A percentile compares a stretch with the other conserved stretches of the same genome.
These are phyloP conservation scores for Drosophila simulans DNA, from an alignment of 1,140 invertebrate species.

Conservation along the genomic window DNA sequence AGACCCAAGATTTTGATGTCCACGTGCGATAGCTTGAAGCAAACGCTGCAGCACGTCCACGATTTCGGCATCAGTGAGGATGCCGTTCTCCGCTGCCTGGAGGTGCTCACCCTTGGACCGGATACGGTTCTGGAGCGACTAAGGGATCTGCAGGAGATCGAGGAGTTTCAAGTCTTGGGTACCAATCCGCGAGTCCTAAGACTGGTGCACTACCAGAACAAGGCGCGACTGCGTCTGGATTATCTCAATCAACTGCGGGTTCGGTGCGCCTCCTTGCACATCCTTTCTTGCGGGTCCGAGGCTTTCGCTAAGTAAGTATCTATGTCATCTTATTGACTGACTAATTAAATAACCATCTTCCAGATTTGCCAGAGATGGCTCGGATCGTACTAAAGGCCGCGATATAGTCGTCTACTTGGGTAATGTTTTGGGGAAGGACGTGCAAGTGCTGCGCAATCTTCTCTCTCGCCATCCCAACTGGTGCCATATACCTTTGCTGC, in stretches of 20 bases:
- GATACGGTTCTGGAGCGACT: conserved; percentile 85
- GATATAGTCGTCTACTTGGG: conserved; percentile 85
- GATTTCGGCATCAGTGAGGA: conserved; percentile 85
- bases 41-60: conserved; percentile 85
- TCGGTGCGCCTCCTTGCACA: conserved; percentile 86
- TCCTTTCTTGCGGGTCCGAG: conserved; percentile 85
- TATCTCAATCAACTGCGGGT: conserved; percentile 86
- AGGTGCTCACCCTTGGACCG: conserved; percentile 85
- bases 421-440: conserved; percentile 61
- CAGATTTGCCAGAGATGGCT: conserved; percentile 86
- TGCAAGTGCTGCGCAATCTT: conserved; percentile 75
- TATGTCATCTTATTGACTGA: background rate
- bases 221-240: conserved; percentile 85
- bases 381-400: conserved; percentile 86
- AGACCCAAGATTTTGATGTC: conserved; percentile 86
- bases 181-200: conserved; percentile 86
- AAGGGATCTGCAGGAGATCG: conserved; percentile 85
- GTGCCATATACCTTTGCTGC: conserved; percentile 86
- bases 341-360: conserved; percentile 19
- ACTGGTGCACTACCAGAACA: conserved; percentile 86
- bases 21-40: conserved; percentile 84
- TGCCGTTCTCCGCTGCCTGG: conserved; percentile 85
- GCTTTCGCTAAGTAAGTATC: conserved; percentile 86
- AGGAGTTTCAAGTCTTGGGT: conserved; percentile 85
- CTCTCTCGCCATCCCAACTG: conserved; percentile 86